phyloP scores from a whole-genome alignment of 53 echinoderm and acorn worm genomes.

The Echinarachnius parma region DNA sequence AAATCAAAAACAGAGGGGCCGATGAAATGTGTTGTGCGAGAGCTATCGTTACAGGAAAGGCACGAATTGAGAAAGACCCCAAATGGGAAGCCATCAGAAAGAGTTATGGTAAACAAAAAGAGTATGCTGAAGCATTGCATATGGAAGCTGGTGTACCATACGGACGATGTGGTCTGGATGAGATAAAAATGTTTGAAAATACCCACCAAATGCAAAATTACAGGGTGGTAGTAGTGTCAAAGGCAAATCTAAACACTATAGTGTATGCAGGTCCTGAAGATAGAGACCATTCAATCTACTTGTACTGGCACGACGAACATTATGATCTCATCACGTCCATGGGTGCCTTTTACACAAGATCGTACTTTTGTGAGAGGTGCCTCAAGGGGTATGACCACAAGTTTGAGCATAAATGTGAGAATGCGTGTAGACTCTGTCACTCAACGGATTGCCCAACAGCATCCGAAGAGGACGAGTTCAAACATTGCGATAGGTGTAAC shows the following conservation, averaged over 20 bases:
- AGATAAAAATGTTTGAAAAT: conserved; percentile 46
- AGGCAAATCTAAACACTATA: conserved; percentile 33
- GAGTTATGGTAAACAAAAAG: conserved; percentile 26
- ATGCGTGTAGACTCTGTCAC: conserved; percentile 33
- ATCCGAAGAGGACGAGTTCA: background rate
- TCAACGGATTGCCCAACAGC: conserved; percentile 18
- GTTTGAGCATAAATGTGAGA: conserved; percentile 48
- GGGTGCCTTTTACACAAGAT: conserved; percentile 19
- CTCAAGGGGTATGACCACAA: conserved; percentile 47
- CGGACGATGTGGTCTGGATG: conserved; percentile 49
- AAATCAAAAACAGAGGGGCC: conserved; percentile 37
- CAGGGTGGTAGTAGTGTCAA: conserved; percentile 42
- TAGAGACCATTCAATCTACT: conserved; percentile 20
- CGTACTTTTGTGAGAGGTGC: conserved; percentile 54
- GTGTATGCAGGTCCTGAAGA: conserved; percentile 44
- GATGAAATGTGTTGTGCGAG: conserved; percentile 49
- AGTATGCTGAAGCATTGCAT: conserved; percentile 42
- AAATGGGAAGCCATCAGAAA: conserved; percentile 37
- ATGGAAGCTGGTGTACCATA: conserved; percentile 35
- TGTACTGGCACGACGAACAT: conserved; percentile 55
- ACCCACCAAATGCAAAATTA: conserved; percentile 5
- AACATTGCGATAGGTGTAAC: conserved; percentile 52
- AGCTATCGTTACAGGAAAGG: conserved; percentile 58
- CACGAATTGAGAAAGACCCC: conserved; percentile 43
- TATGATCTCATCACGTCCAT: conserved; percentile 43